Percentiles rank a stretch among this genome's conserved stretches.
Evolutionary conservation across 2,113 vertebrate genomes (phyloP).

Genomic region (Silurus glanis): DNA sequence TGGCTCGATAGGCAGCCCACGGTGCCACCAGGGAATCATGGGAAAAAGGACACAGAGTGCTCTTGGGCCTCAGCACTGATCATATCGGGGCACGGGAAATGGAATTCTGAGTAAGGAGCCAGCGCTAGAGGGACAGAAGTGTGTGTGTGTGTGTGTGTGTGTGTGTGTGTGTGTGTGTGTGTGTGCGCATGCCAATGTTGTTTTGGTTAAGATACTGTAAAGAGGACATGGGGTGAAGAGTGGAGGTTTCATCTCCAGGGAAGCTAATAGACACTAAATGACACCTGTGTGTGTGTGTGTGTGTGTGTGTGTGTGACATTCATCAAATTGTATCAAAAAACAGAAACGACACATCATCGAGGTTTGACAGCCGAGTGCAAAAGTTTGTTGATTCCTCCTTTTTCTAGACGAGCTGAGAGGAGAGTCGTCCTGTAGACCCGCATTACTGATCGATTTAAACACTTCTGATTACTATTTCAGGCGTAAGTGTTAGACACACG

Average conservation of each 20-base stretch:
- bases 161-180: conserved; percentile 30
- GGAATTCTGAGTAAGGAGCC: conserved; percentile 58
- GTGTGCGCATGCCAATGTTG: conserved; percentile 35
- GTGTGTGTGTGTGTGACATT: neutral
- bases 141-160: conserved; percentile 48
- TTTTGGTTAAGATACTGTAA: conserved; percentile 39
- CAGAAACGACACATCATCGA: no score
- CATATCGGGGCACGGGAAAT: conserved; percentile 74
- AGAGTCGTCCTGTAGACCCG: no score
- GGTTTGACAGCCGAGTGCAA: no score
- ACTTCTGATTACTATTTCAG: no score
- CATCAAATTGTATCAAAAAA: neutral
- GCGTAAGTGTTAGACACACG: no score
- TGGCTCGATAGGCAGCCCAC: conserved; percentile 53
- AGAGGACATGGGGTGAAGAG: conserved; percentile 44
- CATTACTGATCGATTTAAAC: no score
- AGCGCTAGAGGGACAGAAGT: conserved; percentile 42
- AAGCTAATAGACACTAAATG: conserved; percentile 36
- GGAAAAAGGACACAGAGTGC: conserved; percentile 73
- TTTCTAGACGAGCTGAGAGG: no score
- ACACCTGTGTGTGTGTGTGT: conserved; percentile 23
- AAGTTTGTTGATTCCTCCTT: no score
- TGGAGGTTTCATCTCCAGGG: conserved; percentile 39
- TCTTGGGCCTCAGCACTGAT: conserved; percentile 66
- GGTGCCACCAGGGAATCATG: conserved; percentile 74